Conservation (phyloP, 2,888 invertebrate genomes). For the Bombyx huttoni region DNA sequence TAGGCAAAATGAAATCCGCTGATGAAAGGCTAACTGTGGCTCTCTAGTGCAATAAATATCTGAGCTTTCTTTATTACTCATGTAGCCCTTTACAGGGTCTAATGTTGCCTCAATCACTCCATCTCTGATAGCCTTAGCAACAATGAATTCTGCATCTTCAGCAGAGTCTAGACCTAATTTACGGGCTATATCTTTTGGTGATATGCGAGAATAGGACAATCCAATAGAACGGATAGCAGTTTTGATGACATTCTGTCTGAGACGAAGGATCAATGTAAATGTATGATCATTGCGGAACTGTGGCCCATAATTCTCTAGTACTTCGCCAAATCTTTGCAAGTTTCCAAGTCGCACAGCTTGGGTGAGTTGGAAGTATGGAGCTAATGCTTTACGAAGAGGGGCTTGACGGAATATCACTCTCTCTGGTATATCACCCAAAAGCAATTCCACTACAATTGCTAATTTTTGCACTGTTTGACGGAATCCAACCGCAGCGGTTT, state of each 20-base stretch:
- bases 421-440: conserved; percentile 98
- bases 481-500: conserved; percentile 98
- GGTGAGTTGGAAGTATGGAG: conserved; percentile 97
- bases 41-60: conserved; percentile 98
- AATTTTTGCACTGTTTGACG: conserved; percentile 97
- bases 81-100: conserved; percentile 95
- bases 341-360: conserved; percentile 97
- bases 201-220: conserved; percentile 95
- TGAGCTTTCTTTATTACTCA: conserved; percentile 97
- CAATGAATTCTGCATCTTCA: conserved; percentile 99
- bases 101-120: conserved; percentile 98
- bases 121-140: conserved; percentile 97
- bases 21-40: conserved; percentile 96
- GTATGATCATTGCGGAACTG: conserved; percentile 96
- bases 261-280: conserved; percentile 93
- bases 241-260: conserved; percentile 99
- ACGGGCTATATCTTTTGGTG: conserved; percentile 93
- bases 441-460: conserved; percentile 93
- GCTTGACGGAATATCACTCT: conserved; percentile 95
- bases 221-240: conserved; percentile 97
- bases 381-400: conserved; percentile 88
- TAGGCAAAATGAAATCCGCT: conserved; percentile 96
- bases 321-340: conserved; percentile 93
- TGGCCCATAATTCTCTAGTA: conserved; percentile 89
- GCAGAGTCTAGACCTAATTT: conserved; percentile 95